phyloP scores from a whole-genome alignment of 2,113 vertebrate genomes.

The Regulus satrapa region DNA sequence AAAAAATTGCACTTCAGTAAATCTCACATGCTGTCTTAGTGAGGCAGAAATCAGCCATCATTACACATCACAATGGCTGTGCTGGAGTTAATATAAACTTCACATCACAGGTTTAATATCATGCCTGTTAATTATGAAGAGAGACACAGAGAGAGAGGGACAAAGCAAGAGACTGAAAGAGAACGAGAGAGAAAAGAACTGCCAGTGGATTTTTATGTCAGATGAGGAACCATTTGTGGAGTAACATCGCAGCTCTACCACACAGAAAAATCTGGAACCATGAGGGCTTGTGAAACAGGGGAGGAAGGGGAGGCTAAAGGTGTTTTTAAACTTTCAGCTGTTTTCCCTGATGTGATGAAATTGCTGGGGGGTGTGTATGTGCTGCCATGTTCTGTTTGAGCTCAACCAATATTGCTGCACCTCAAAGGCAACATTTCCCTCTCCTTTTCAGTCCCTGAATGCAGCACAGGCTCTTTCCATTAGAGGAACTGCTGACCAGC shows the following conservation, averaged over 20 bases:
- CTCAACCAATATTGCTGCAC: background rate
- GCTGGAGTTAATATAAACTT: background rate
- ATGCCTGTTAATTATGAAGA: background rate
- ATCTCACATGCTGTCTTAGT: background rate
- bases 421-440: background rate
- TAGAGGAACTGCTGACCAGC: background rate
- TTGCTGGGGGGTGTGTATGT: background rate
- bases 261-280: background rate
- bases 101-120: background rate
- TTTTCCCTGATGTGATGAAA: background rate
- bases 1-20: background rate
- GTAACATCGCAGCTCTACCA: background rate
- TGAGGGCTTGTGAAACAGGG: background rate
- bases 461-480: background rate
- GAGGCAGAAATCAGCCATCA: background rate
- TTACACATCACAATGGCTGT: no score
- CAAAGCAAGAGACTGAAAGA: background rate
- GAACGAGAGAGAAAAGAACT: accelerated
- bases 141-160: background rate
- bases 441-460: background rate
- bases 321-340: background rate
- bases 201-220: background rate
- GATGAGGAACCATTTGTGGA: background rate
- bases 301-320: background rate
- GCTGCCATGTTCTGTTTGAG: background rate